These are phyloP conservation scores for Elgaria multicarinata DNA, from an alignment of 2,113 vertebrate species.

Conservation along the genomic window DNA sequence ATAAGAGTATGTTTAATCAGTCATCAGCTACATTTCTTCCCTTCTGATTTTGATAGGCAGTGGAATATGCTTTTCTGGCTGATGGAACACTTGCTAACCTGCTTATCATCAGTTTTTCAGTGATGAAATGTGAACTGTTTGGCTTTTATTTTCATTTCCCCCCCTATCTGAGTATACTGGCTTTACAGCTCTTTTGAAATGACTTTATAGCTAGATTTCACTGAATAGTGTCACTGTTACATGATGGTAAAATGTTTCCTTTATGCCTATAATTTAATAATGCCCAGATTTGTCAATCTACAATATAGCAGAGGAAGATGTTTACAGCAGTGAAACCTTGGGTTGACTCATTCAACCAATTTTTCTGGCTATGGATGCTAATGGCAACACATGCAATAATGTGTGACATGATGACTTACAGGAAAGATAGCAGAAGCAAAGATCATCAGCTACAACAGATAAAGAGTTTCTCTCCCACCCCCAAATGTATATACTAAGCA, in stretches of 20 bases:
- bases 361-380: not conserved
- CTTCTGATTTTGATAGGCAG: not conserved
- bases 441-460: not conserved
- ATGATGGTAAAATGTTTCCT: not conserved
- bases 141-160: not conserved
- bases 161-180: not conserved
- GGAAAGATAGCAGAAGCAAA: not conserved
- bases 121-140: not conserved
- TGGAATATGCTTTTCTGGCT: not conserved
- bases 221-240: not conserved
- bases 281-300: not conserved
- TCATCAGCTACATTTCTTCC: not conserved
- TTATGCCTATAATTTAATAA: not conserved
- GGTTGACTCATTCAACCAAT: not conserved
- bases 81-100: not conserved
- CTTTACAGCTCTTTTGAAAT: not conserved
- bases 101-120: not conserved
- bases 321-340: not conserved
- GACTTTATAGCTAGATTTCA: not conserved
- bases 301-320: not conserved
- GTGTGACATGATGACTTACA: not conserved
- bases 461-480: no score
- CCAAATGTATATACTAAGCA: no score
- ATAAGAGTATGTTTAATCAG: not conserved
- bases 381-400: not conserved